Percentiles rank a stretch among this genome's conserved stretches.
These are phyloP conservation scores for Schizothorax lantsangensis DNA, from an alignment of 2,797 vertebrate species.

Conservation along the genomic window DNA sequence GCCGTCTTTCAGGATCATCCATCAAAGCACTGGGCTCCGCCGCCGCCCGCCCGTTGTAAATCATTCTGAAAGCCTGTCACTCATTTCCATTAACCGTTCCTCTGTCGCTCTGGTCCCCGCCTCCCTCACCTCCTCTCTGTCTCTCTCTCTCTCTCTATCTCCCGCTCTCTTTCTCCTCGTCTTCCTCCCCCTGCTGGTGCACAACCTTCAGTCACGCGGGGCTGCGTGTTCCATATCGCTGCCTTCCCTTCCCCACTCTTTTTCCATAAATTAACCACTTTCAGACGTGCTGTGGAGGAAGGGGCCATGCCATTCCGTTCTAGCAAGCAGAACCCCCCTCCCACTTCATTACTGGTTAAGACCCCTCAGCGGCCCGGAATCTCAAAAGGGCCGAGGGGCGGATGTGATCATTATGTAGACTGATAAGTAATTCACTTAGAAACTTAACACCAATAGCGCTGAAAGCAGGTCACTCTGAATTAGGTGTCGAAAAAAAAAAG, in stretches of 20 bases:
- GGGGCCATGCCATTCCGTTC: constrained; percentile 59
- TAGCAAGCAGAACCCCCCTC: constrained; percentile 69
- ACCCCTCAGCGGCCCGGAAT: constrained; percentile 72
- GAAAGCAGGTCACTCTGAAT: constrained; percentile 33
- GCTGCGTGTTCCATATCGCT: constrained; percentile 81
- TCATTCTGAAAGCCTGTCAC: constrained; percentile 99
- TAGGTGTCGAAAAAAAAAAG: neutral
- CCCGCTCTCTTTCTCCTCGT: constrained; percentile 54
- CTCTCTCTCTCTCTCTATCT: constrained; percentile 1
- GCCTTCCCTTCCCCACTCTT: constrained; percentile 79
- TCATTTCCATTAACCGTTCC: constrained; percentile 98
- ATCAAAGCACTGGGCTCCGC: constrained; percentile 95
- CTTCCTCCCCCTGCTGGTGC: constrained; percentile 67
- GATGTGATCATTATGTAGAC: constrained; percentile 61
- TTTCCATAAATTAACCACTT: constrained; percentile 83
- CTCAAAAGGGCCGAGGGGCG: constrained; percentile 72
- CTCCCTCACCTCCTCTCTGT: constrained; percentile 71
- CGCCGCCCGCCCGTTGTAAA: constrained; percentile 98
- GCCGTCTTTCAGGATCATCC: constrained; percentile 99
- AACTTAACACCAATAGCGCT: constrained; percentile 33
- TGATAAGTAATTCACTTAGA: constrained; percentile 47
- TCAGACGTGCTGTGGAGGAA: constrained; percentile 68
- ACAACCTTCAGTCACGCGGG: constrained; percentile 75
- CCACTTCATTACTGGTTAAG: constrained; percentile 76
- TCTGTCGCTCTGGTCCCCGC: constrained; percentile 79